A percentile compares a stretch with the other conserved stretches of the same genome.
phyloP scores from a whole-genome alignment of 2,888 invertebrate species.

The Galeopsomyia nigrocyanea region DNA sequence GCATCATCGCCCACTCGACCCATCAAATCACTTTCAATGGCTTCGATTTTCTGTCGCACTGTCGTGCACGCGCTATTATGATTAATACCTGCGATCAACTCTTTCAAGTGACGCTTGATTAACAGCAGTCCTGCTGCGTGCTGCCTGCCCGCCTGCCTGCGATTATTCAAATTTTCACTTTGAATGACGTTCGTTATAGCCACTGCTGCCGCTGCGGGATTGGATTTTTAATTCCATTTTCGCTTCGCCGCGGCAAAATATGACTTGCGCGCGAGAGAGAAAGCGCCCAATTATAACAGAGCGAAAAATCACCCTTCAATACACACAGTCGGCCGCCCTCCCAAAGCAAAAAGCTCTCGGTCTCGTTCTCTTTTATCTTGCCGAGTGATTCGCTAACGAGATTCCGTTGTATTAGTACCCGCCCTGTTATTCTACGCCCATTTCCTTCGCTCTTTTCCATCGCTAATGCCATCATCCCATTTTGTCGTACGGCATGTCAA shows the following conservation, averaged over 20 bases:
- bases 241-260: too few species aligned
- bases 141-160: too few species aligned
- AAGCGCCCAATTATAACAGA: neutral
- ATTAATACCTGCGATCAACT: too few species aligned
- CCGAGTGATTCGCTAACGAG: conserved; percentile 34
- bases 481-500: neutral
- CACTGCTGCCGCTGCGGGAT: neutral
- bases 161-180: conserved; percentile 9
- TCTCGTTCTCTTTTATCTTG: conserved; percentile 22
- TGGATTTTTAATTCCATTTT: neutral
- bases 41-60: too few species aligned
- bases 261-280: too few species aligned
- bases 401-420: conserved; percentile 13
- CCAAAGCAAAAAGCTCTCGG: neutral
- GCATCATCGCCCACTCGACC: too few species aligned
- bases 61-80: too few species aligned
- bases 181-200: neutral
- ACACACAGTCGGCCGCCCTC: neutral
- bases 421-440: conserved; percentile 14
- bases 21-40: too few species aligned
- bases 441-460: conserved; percentile 17
- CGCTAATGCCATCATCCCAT: neutral
- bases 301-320: neutral
- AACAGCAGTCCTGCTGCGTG: too few species aligned
- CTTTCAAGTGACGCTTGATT: too few species aligned